A percentile compares a stretch with the other conserved stretches of the same genome.
phyloP scores from a whole-genome alignment of 2,888 invertebrate genomes.

The Mythimna vitellina region DNA sequence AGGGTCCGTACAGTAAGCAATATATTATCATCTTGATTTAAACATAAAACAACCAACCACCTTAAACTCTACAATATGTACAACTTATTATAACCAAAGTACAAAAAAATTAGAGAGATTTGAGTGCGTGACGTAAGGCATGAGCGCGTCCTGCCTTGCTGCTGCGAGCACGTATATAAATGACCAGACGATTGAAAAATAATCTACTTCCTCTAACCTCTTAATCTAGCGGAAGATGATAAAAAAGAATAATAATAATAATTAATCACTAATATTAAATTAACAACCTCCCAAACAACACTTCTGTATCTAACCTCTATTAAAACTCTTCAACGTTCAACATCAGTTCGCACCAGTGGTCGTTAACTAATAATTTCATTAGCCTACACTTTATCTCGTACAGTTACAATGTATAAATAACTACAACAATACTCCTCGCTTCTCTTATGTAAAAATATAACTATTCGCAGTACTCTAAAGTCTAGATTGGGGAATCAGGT shows the following conservation, averaged over 20 bases:
- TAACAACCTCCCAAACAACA: slow-evolving; percentile 87
- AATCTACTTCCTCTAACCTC: slow-evolving; percentile 67
- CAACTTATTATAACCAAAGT: slow-evolving; percentile 79
- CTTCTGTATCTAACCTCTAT: slow-evolving; percentile 84
- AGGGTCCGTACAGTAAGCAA: slow-evolving; percentile 75
- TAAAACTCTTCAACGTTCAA: slow-evolving; percentile 90
- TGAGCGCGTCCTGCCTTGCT: slow-evolving; percentile 53
- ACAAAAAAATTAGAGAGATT: slow-evolving; percentile 85
- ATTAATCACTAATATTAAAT: slow-evolving; percentile 78
- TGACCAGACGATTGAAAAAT: slow-evolving; percentile 79
- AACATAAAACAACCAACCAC: slow-evolving; percentile 86
- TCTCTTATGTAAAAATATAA: slow-evolving; percentile 87
- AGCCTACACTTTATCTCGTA: slow-evolving; percentile 73
- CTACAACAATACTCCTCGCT: slow-evolving; percentile 77
- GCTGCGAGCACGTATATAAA: slow-evolving; percentile 65
- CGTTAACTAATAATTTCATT: slow-evolving; percentile 81
- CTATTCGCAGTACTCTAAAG: slow-evolving; percentile 67
- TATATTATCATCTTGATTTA: slow-evolving; percentile 84
- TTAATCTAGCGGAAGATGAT: slow-evolving; percentile 77
- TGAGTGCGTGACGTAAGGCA: slow-evolving; percentile 74
- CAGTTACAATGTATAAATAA: slow-evolving; percentile 66
- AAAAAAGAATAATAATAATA: slow-evolving; percentile 72
- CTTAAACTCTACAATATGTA: slow-evolving; percentile 77
- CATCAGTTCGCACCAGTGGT: slow-evolving; percentile 89
- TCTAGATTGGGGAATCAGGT: slow-evolving; percentile 34